Evolutionary conservation across 92 coral and sea anemone genomes (phyloP).

Genomic region (Nematostella vectensis): DNA sequence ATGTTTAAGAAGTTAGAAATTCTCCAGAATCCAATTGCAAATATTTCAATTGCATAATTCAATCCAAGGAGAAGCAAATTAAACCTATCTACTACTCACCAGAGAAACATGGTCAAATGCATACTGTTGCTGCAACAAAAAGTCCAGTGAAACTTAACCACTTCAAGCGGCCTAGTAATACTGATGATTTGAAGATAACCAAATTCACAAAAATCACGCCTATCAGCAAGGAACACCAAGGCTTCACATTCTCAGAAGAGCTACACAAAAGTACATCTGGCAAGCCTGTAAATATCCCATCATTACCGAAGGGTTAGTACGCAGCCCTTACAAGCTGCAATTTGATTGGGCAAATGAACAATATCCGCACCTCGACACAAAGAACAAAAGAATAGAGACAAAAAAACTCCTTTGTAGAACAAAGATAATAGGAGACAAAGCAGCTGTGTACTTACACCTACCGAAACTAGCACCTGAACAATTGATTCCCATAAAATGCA

Average conservation of each 20-base stretch:
- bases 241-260: too few species aligned
- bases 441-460: background rate
- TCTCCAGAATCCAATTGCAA: too few species aligned
- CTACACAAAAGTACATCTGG: too few species aligned
- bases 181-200: background rate
- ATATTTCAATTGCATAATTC: background rate
- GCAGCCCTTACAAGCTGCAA: too few species aligned
- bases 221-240: background rate
- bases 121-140: background rate
- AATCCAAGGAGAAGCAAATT: background rate
- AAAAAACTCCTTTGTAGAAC: too few species aligned
- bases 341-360: too few species aligned
- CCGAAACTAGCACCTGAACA: background rate
- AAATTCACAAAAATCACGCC: background rate
- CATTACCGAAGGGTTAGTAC: too few species aligned
- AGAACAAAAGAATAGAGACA: too few species aligned
- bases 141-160: background rate
- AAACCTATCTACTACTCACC: background rate
- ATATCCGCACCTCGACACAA: too few species aligned
- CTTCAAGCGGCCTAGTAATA: background rate
- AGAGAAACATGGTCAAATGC: background rate
- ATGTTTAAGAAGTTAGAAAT: too few species aligned
- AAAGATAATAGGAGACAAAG: too few species aligned
- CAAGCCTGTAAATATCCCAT: too few species aligned
- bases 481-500: background rate